Evolutionary conservation across 2,888 invertebrate species (phyloP).

Genomic region (Linnaemya tessellans): DNA sequence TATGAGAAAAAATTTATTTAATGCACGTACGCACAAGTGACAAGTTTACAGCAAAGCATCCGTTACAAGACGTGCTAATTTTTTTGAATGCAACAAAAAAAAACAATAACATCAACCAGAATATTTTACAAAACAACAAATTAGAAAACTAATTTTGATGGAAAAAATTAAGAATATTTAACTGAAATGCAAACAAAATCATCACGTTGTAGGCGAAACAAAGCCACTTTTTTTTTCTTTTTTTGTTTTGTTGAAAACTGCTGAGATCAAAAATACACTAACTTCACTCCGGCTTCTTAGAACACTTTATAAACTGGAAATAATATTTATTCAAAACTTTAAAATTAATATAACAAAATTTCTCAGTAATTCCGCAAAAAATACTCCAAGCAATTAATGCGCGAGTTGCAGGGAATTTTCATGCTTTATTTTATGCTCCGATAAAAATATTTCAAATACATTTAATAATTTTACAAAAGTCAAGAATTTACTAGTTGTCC

Average conservation of each 20-base stretch:
- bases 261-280: background rate
- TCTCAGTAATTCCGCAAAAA: too few species aligned
- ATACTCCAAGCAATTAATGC: too few species aligned
- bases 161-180: background rate
- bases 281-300: too few species aligned
- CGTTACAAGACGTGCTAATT: conserved; percentile 69
- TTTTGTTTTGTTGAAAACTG: background rate
- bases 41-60: conserved; percentile 62
- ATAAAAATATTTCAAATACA: too few species aligned
- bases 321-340: too few species aligned
- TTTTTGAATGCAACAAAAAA: conserved; percentile 39
- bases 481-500: too few species aligned
- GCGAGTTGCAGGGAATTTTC: too few species aligned
- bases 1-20: conserved; percentile 37
- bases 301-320: too few species aligned
- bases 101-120: background rate
- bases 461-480: too few species aligned
- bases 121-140: conserved; percentile 13
- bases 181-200: conserved; percentile 18
- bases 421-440: too few species aligned
- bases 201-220: conserved; percentile 47
- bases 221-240: background rate
- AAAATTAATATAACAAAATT: too few species aligned
- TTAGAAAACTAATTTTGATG: conserved; percentile 11
- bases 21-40: conserved; percentile 51